A percentile compares a stretch with the other conserved stretches of the same genome.
Conservation (phyloP, 2,888 invertebrate species). For the Xylota segnis region DNA sequence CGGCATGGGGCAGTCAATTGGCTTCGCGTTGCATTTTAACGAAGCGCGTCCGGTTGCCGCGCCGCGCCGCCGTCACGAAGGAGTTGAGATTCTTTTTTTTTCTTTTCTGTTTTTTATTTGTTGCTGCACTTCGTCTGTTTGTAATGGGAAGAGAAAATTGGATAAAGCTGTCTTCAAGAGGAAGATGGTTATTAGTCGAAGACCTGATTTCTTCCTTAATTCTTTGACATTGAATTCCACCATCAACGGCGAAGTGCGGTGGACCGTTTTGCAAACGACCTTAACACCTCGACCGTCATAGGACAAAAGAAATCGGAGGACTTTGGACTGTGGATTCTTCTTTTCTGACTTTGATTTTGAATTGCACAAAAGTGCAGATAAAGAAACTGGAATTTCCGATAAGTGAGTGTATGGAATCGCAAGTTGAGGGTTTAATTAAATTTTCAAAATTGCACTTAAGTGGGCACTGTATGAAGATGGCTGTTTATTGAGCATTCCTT, state of each 20-base stretch:
- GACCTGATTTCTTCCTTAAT: constrained; percentile 8
- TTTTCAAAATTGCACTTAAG: constrained; percentile 14
- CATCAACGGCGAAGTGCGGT: constrained; percentile 3
- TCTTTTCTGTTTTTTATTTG: constrained; percentile 6
- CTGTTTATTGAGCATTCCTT: constrained; percentile 21
- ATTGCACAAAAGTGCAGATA: constrained; percentile 11
- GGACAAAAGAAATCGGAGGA: constrained; percentile 10
- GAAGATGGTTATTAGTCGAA: constrained; percentile 46
- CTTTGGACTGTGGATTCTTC: constrained; percentile 14
- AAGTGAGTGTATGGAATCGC: constrained; percentile 9
- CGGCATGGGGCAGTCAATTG: constrained; percentile 36
- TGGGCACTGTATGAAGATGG: background rate
- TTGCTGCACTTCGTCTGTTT: background rate
- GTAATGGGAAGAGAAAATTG: constrained; percentile 19
- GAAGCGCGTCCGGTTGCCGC: constrained; percentile 58
- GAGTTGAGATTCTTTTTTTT: background rate
- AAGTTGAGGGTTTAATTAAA: constrained; percentile 15
- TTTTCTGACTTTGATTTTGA: constrained; percentile 16
- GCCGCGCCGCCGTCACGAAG: constrained; percentile 22
- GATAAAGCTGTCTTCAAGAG: constrained; percentile 38
- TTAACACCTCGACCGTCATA: constrained; percentile 38
- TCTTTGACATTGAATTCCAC: constrained; percentile 36
- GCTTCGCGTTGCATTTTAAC: constrained; percentile 66
- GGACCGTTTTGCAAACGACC: constrained; percentile 56
- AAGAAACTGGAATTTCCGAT: constrained; percentile 25